These are phyloP conservation scores for Grammomys dolichurus DNA, from an alignment of 2,113 vertebrate genomes.

Conservation along the genomic window DNA sequence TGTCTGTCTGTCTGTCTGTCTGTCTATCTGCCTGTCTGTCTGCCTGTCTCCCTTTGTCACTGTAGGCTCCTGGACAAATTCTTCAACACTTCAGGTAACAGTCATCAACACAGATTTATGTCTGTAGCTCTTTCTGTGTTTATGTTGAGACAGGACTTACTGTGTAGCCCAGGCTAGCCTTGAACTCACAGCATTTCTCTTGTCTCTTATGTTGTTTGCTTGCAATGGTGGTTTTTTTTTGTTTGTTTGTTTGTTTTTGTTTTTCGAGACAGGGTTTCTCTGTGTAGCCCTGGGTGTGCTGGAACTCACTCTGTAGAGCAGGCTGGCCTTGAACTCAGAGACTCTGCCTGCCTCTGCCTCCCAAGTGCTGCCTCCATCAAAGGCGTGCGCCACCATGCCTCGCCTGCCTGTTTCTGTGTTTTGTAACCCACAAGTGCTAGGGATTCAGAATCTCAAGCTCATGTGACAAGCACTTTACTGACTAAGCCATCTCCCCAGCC, in stretches of 20 bases:
- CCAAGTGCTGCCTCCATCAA: neutral
- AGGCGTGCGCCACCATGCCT: neutral
- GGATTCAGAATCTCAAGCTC: neutral
- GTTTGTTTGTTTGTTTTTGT: neutral
- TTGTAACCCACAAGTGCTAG: neutral
- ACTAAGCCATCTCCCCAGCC: neutral
- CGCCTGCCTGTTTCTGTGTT: neutral
- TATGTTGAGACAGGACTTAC: neutral
- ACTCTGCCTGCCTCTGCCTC: neutral
- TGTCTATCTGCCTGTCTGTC: too few relatives aligned
- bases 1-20: too few relatives aligned
- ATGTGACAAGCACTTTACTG: neutral
- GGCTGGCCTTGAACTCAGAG: neutral
- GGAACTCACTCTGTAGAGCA: neutral
- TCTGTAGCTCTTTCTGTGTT: neutral
- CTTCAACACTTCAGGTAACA: neutral
- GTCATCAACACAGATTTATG: neutral
- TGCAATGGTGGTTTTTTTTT: too few relatives aligned
- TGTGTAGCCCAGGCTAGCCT: neutral
- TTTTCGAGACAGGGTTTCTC: neutral
- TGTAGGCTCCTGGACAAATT: neutral
- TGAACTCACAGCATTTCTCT: neutral
- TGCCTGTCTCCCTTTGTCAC: neutral
- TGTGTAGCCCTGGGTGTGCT: neutral
- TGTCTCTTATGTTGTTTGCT: neutral